A percentile compares a stretch with the other conserved stretches of the same genome.
Evolutionary conservation across 2,888 invertebrate genomes (phyloP).

Genomic region (Schizaphis graminum): DNA sequence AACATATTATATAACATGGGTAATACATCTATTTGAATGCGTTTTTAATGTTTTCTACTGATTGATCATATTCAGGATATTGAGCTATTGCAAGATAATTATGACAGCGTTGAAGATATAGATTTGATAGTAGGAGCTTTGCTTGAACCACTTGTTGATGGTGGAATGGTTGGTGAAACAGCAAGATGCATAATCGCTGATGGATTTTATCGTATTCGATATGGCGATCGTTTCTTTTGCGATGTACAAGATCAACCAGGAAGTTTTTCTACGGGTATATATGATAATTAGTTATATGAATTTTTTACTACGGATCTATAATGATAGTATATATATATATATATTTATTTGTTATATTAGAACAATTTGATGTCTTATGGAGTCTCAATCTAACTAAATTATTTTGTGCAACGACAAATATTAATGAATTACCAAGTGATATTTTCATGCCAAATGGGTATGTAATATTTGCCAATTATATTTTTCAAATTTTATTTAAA

Average conservation of each 20-base stretch:
- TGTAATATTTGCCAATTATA: not conserved
- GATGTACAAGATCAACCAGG: slow-evolving; percentile 92
- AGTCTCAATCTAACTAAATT: not conserved
- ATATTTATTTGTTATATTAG: not conserved
- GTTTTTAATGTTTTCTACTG: not conserved
- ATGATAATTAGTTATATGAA: not conserved
- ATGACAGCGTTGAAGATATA: slow-evolving; percentile 84
- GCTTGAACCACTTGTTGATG: slow-evolving; percentile 89
- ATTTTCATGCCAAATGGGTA: not conserved
- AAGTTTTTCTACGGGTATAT: slow-evolving; percentile 80
- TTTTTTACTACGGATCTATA: not conserved
- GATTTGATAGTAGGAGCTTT: slow-evolving; percentile 96
- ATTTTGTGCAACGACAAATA: not conserved
- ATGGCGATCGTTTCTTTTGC: slow-evolving; percentile 95
- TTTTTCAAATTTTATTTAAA: not conserved
- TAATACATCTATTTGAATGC: not conserved
- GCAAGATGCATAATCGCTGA: slow-evolving; percentile 94
- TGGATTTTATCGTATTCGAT: slow-evolving; percentile 89
- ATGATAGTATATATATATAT: not conserved
- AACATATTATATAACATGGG: not conserved
- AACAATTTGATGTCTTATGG: slow-evolving; percentile 29
- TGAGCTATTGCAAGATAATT: slow-evolving; percentile 71
- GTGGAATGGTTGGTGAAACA: slow-evolving; percentile 93
- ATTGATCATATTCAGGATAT: slow-evolving; percentile 62
- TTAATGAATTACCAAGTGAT: not conserved